phyloP scores from a whole-genome alignment of 2,888 invertebrate genomes.

The Leptopilina syphax region DNA sequence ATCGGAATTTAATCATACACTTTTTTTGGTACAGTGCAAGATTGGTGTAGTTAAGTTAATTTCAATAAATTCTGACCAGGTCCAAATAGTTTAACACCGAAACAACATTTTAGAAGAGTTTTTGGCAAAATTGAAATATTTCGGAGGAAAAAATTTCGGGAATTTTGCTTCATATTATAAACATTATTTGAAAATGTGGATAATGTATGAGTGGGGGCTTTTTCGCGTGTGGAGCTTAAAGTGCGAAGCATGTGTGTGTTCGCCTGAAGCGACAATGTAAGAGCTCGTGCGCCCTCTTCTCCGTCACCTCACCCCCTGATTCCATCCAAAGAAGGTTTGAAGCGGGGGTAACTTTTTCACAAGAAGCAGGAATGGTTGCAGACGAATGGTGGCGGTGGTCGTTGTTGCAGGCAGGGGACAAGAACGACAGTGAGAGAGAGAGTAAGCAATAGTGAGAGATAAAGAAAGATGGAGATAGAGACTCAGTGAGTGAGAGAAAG shows the following conservation, averaged over 20 bases:
- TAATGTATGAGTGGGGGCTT: constrained; percentile 12
- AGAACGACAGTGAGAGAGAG: constrained; percentile 49
- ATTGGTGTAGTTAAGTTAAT: too few relatives aligned
- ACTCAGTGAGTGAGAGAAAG: constrained; percentile 41
- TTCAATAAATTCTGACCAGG: too few relatives aligned
- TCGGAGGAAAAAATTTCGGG: too few relatives aligned
- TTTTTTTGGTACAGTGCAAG: too few relatives aligned
- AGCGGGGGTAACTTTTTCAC: constrained; percentile 54
- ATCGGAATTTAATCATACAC: too few relatives aligned
- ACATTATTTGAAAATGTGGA: constrained; percentile 14
- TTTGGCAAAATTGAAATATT: too few relatives aligned
- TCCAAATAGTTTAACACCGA: too few relatives aligned
- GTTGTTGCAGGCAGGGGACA: constrained; percentile 46
- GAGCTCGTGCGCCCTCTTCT: constrained; percentile 61
- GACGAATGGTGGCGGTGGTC: constrained; percentile 48
- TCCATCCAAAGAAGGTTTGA: constrained; percentile 49
- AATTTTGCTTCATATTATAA: background rate
- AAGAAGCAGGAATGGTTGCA: constrained; percentile 47
- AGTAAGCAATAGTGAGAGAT: constrained; percentile 41
- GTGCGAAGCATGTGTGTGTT: constrained; percentile 56
- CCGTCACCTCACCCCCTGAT: constrained; percentile 54
- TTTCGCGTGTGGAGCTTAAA: constrained; percentile 27
- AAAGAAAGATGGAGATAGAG: too few relatives aligned
- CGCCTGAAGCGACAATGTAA: constrained; percentile 65
- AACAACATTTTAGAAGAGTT: too few relatives aligned